Evolutionary conservation across 2,113 vertebrate species (phyloP), one percentile per base, ranked within the genome.

Genomic region (Sceloporus tristichus): DNA sequence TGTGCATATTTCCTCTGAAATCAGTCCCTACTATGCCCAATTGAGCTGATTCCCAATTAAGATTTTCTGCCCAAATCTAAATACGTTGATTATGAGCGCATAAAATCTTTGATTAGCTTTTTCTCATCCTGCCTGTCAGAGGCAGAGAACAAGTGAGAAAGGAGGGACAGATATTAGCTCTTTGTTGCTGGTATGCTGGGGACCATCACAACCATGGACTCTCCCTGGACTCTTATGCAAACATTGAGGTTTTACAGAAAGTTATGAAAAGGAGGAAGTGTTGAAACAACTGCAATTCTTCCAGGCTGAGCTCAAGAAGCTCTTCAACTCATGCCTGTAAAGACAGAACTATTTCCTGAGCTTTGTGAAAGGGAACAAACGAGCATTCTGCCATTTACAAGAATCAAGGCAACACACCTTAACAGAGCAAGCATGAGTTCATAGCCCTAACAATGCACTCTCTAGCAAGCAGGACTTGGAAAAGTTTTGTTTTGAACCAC

Each of bases 221-320:
- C 42, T 79, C 29, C 2, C 42, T 86, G 85, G 74, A 68, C 19
- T 77, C 84, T 86, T 86, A 86, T 86, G 76, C 75, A 86, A 86
- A 86, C 75, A 79, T 16, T 1, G 18, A 86, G 85, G 75, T 86
- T 79, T 86, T 86, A 68, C 42, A 79, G 62, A 70, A 86, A 62
- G 62, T 79, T 86, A 79, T 86, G 75, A 86, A 86, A 86, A 86
- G 85, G 85, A 79, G 85, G 85, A 86, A 86, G 59, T 86, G 85
- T 79, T 62, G 85, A 86, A 86, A 86, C 53, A 86, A 71, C 75
- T 70, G 75, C 62, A 34, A n/a, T 79, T 86, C 74, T 79, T 68
- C 78, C 75, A 78, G 75, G 42, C 85, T 79, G 76, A 53, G 42
- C 42, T 86, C 75, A 86, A 85, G 62, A 70, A 86, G 75, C 85